phyloP scores from a whole-genome alignment of 2,797 vertebrate species.

The Rhinophrynus dorsalis region DNA sequence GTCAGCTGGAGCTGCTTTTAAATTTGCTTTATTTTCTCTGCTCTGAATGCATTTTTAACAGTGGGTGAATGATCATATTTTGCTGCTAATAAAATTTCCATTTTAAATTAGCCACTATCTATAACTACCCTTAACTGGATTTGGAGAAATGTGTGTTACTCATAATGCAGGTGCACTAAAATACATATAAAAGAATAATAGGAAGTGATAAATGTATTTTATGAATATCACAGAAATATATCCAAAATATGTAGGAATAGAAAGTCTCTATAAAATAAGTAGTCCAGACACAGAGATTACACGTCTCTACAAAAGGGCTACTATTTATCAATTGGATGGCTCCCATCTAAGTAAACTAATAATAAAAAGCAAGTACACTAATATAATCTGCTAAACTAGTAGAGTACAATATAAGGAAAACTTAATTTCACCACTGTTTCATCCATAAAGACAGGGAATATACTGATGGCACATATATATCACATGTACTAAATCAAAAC shows the following conservation, averaged over 20 bases:
- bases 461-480: no score
- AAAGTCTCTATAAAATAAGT: background rate
- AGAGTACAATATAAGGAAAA: no score
- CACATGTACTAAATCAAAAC: no score
- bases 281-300: background rate
- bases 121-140: background rate
- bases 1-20: no score
- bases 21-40: no score
- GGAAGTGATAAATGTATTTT: background rate
- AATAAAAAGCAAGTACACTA: background rate
- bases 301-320: background rate
- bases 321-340: background rate
- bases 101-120: background rate
- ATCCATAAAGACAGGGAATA: no score
- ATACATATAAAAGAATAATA: background rate
- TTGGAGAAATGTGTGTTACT: background rate
- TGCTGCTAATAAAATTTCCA: background rate
- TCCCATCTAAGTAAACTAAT: background rate
- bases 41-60: no score
- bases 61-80: no score
- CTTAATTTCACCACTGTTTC: no score
- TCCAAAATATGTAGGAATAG: background rate
- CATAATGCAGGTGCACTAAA: background rate
- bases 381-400: no score
- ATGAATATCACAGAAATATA: background rate